Base-by-base conservation (phyloP, 2,888 invertebrate genomes). In the Neoitamus cyanurus region DNA sequence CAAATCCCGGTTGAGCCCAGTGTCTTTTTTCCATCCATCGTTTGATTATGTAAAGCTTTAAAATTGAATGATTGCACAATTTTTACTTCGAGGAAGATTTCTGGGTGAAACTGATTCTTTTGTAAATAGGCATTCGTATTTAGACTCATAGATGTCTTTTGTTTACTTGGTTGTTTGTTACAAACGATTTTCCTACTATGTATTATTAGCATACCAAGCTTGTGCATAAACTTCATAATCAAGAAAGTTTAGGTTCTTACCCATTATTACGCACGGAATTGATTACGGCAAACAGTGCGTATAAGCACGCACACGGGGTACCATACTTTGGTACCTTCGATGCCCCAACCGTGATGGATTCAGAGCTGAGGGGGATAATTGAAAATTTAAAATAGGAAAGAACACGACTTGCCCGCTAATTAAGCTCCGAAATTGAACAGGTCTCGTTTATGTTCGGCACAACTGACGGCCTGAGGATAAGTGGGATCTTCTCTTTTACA, bases 1-100 rank as follows among this genome's bases (percentile, higher is more conserved):
- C 90, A 90, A 90, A 90, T 90, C 90, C 90, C 90, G 90, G 90
- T 90, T 90, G 90, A 90, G 90, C 90, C 90, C 90, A 84, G 83
- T 20, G 28, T 83, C 82, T 87, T 86, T 87, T 84, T 78, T 31
- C 5, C 2, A 7, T 37, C 2, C 9, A 11, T 37, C 13, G 34
- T 7, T 34, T 34, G 3, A 5, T 7, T 34, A 34, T 34, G 6
- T 7, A 5, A 5, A 5, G 6, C 7, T 34, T 34, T 34, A 5
- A n/a, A n/a, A n/a, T n/a, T n/a, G n/a, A n/a, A n/a, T n/a, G n/a
- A n/a, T n/a, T n/a, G n/a, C n/a, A n/a, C n/a, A n/a, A n/a, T n/a
- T n/a, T n/a, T n/a, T n/a, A n/a, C n/a, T n/a, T n/a, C n/a, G n/a
- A n/a, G n/a, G n/a, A n/a, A n/a, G n/a, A n/a, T n/a, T n/a, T n/a